phyloP scores from a whole-genome alignment of 2,113 vertebrate genomes.

The Pholis gunnellus region DNA sequence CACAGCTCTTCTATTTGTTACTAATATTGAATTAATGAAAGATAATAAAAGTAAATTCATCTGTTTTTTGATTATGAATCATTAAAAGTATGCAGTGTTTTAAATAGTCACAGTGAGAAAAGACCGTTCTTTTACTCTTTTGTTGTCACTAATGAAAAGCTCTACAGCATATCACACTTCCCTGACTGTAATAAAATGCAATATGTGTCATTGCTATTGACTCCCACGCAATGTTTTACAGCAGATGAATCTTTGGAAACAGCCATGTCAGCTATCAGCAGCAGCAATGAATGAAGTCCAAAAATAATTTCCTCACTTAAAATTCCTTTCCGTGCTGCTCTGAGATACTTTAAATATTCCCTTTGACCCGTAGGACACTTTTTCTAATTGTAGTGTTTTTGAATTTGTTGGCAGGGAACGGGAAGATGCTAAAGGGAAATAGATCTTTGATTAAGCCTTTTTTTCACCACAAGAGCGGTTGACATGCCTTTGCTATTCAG shows the following conservation, averaged over 20 bases:
- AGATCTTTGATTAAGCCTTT: too few species aligned
- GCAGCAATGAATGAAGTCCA: slow-evolving; percentile 2
- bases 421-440: background rate
- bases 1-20: too few species aligned
- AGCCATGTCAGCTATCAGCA: slow-evolving; percentile 8
- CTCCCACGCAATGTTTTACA: slow-evolving; percentile 15
- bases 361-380: background rate
- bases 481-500: too few species aligned
- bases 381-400: slow-evolving; percentile 13
- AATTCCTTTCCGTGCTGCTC: background rate
- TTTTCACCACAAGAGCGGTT: too few species aligned
- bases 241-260: slow-evolving; percentile 9
- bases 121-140: background rate
- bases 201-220: slow-evolving; percentile 21
- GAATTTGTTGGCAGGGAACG: slow-evolving; percentile 3
- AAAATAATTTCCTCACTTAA: background rate
- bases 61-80: too few species aligned
- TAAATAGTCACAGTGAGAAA: too few species aligned
- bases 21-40: too few species aligned
- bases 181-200: slow-evolving; percentile 1
- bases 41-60: too few species aligned
- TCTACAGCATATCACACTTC: background rate
- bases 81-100: too few species aligned
- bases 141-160: slow-evolving; percentile 1
- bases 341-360: slow-evolving; percentile 10